Base-by-base conservation (phyloP, 2,113 vertebrate genomes). In the Limanda limanda region DNA sequence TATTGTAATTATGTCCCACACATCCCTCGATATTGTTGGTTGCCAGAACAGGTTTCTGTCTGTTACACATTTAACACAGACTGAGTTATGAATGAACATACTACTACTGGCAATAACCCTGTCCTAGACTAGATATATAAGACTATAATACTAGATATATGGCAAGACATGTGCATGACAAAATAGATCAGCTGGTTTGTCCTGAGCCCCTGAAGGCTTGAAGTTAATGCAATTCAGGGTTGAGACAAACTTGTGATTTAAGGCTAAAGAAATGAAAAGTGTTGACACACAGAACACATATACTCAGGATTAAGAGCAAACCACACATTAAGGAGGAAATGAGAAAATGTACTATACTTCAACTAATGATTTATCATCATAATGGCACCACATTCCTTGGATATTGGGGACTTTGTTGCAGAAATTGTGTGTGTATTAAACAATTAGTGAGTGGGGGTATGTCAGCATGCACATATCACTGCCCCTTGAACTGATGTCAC, bases 401-500 rank as follows among this genome's bases (percentile, higher is more conserved):
- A 31, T 31, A 31, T 31, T 31, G 31, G 31, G 31, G 31, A 31
- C 31, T 31, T 7, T 7, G 6, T 5, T 31, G 6, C 6, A 31
- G 31, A 31, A 31, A 24, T 35, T 25, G 7, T 47, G 14, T 3
- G 12, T 20, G 1, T 3, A 3, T 42, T 13, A 42, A 42, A 42
- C 40, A 42, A 42, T 11, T 12, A 42, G 40, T 42, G 10, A 42
- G 40, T 54, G 24, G 25, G 17, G 23, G 1, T 25, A 7, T 11
- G 3, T 23, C 23, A 40, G 55, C 42, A 25, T 35, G 17, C 13
- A 23, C 40, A 15, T 14, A 21, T 15, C 55, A 17, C 31, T 57
- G 13, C 31, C 40, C 3, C 27, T 21, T 57, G 47, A 61, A 51
- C 61, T 63, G 55, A 67, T 73, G 74, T 76, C 51, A 74, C 25